Evolutionary conservation across 2,888 invertebrate species (phyloP).

Genomic region (Blastobasis adustella): DNA sequence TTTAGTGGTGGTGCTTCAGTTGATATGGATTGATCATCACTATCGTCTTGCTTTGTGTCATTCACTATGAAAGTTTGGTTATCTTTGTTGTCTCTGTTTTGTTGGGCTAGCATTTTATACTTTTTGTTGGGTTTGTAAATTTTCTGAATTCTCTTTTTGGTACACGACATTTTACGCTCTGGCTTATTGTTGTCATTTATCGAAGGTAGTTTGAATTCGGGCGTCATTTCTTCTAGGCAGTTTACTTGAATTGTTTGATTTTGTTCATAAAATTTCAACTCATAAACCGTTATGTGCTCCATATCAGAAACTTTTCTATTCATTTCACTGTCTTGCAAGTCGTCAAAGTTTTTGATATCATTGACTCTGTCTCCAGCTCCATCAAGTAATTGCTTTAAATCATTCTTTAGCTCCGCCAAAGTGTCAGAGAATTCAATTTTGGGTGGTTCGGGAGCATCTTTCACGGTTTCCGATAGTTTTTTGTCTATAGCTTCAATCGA

Average conservation of each 20-base stretch:
- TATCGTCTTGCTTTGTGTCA: constrained; percentile 36
- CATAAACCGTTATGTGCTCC: constrained; percentile 62
- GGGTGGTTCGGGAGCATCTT: constrained; percentile 5
- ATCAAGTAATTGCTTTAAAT: constrained; percentile 47
- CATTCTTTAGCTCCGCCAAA: constrained; percentile 48
- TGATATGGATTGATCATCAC: constrained; percentile 44
- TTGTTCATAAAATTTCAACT: constrained; percentile 41
- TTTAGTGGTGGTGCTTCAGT: constrained; percentile 60
- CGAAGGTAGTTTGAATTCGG: constrained; percentile 46
- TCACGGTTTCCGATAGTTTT: constrained; percentile 14
- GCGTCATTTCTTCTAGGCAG: constrained; percentile 11
- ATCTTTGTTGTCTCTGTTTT: constrained; percentile 39
- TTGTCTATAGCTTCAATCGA: constrained; percentile 51
- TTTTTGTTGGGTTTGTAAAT: constrained; percentile 43
- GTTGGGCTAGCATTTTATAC: constrained; percentile 42
- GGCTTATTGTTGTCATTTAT: constrained; percentile 49
- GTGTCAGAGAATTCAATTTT: constrained; percentile 46
- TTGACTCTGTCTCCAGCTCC: constrained; percentile 28
- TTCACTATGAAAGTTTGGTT: constrained; percentile 54
- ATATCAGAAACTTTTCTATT: constrained; percentile 44
- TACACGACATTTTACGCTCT: constrained; percentile 27
- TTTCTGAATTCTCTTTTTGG: constrained; percentile 39
- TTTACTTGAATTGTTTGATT: constrained; percentile 11
- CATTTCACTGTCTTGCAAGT: constrained; percentile 17
- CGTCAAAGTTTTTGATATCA: constrained; percentile 16